phyloP scores from a whole-genome alignment of 2,888 invertebrate genomes.

The Ganaspis brasiliensis region DNA sequence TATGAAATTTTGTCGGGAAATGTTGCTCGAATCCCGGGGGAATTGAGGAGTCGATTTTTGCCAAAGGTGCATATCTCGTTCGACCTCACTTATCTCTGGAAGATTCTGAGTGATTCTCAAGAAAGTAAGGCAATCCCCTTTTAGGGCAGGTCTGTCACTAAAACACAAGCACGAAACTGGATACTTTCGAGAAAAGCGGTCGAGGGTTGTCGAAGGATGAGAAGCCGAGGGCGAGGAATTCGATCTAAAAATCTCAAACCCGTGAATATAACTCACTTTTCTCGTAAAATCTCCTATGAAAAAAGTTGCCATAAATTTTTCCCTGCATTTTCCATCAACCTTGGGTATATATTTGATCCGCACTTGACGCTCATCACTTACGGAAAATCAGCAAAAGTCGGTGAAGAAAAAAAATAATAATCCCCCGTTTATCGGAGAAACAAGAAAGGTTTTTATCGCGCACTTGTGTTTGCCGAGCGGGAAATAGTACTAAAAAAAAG shows the following conservation, averaged over 20 bases:
- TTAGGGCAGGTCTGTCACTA: constrained; percentile 26
- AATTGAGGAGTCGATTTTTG: constrained; percentile 10
- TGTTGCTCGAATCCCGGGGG: not conserved
- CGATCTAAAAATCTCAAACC: constrained; percentile 40
- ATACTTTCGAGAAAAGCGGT: constrained; percentile 37
- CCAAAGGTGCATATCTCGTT: not conserved
- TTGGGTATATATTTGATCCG: not conserved
- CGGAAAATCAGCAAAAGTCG: too few relatives aligned
- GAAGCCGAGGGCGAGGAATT: constrained; percentile 19
- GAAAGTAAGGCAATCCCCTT: constrained; percentile 37
- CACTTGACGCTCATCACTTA: not conserved
- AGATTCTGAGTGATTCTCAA: constrained; percentile 33
- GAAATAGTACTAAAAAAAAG: too few relatives aligned
- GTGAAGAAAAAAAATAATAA: not conserved
- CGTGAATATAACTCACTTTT: constrained; percentile 32
- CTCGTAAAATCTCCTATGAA: constrained; percentile 13
- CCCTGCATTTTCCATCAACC: constrained; percentile 14
- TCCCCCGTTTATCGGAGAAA: not conserved
- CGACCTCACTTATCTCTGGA: not conserved
- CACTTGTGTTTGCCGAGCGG: too few relatives aligned
- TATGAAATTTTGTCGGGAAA: not conserved
- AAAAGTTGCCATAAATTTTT: constrained; percentile 11
- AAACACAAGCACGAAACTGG: constrained; percentile 44
- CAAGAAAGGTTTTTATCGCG: too few relatives aligned
- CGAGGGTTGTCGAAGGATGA: constrained; percentile 32